Evolutionary conservation across 2,797 vertebrate species (phyloP).

Genomic region (Neosilurus hyrtlii): DNA sequence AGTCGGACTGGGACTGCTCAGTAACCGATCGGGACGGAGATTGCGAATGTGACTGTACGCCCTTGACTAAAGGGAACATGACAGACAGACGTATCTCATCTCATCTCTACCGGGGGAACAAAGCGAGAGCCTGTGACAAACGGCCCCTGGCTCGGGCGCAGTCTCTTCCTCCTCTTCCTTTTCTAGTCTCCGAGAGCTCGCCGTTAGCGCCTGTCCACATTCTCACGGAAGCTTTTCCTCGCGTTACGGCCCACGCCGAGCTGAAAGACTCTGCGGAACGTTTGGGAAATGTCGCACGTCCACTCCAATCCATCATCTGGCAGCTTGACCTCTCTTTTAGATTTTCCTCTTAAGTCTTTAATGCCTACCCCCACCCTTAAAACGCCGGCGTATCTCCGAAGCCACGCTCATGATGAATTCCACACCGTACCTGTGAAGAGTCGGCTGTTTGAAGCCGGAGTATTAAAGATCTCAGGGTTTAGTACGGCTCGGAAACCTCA

Average conservation of each 20-base stretch:
- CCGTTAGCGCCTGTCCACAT: slow-evolving; percentile 63
- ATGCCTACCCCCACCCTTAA: slow-evolving; percentile 44
- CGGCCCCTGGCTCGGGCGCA: neutral
- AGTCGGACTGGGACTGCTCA: neutral
- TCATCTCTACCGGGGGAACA: slow-evolving; percentile 33
- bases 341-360: slow-evolving; percentile 70
- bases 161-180: neutral
- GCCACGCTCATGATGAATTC: neutral
- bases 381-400: slow-evolving; percentile 42
- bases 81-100: slow-evolving; percentile 22
- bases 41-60: neutral
- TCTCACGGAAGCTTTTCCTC: slow-evolving; percentile 54
- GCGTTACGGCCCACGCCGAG: slow-evolving; percentile 60
- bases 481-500: neutral
- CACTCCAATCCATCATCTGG: slow-evolving; percentile 61
- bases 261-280: slow-evolving; percentile 54
- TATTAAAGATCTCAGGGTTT: neutral
- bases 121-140: slow-evolving; percentile 18
- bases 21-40: neutral
- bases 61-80: slow-evolving; percentile 29
- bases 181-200: slow-evolving; percentile 27
- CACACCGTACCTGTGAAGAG: neutral
- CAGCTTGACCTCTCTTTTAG: slow-evolving; percentile 74
- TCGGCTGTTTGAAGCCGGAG: neutral
- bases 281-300: slow-evolving; percentile 59